Conservation (phyloP, 2,113 vertebrate genomes). For the Malurus alboscapulatus region DNA sequence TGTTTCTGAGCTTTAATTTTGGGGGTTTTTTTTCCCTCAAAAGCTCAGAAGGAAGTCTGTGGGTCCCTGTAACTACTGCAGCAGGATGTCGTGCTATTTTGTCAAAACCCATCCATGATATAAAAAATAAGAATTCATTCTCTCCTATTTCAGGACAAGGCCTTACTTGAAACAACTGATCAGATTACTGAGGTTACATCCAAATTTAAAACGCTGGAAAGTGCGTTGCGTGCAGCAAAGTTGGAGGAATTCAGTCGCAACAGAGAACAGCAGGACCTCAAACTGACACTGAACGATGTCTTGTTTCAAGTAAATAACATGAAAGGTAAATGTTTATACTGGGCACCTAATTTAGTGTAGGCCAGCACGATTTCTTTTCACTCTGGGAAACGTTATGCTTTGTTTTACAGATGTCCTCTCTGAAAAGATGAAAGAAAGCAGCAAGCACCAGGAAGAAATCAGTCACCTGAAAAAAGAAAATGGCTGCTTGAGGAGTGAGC, state of each 20-base stretch:
- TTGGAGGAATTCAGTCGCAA: slow-evolving; percentile 63
- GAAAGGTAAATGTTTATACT: slow-evolving; percentile 73
- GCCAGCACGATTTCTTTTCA: neutral
- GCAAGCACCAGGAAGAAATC: slow-evolving; percentile 83
- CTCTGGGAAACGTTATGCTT: neutral
- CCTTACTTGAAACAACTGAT: slow-evolving; percentile 79
- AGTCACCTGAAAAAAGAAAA: slow-evolving; percentile 86
- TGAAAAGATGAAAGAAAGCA: slow-evolving; percentile 84
- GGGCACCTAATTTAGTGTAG: neutral
- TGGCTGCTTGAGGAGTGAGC: slow-evolving; percentile 74
- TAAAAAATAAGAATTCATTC: neutral
- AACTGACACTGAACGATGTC: slow-evolving; percentile 68
- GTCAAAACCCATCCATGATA: neutral
- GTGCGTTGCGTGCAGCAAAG: slow-evolving; percentile 62
- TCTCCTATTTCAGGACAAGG: slow-evolving; percentile 76
- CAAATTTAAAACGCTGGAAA: slow-evolving; percentile 74
- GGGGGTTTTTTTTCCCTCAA: rapidly evolving
- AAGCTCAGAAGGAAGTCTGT: neutral
- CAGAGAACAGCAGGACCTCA: slow-evolving; percentile 79
- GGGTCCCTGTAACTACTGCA: neutral
- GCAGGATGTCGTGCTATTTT: neutral
- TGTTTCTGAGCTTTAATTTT: neutral
- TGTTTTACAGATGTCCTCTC: slow-evolving; percentile 79
- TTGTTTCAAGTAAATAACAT: slow-evolving; percentile 70
- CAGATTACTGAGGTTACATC: slow-evolving; percentile 76